These are phyloP conservation scores for Peromyscus leucopus DNA, from an alignment of 2,113 vertebrate genomes.

Conservation along the genomic window DNA sequence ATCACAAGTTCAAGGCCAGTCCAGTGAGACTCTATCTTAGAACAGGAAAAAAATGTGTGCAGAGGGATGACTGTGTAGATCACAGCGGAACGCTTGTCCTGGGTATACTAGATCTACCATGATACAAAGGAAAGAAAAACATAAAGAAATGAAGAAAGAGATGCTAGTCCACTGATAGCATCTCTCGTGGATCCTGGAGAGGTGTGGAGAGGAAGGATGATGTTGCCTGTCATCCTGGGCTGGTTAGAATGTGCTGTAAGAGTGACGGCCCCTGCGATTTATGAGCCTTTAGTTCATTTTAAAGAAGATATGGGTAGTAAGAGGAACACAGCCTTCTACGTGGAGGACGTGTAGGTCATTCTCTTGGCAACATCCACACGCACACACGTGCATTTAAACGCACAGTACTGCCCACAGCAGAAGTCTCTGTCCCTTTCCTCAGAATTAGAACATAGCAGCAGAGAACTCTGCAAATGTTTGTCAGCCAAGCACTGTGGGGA, in stretches of 20 bases:
- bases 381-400: neutral
- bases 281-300: slow-evolving; percentile 49
- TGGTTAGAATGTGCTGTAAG: neutral
- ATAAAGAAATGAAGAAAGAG: neutral
- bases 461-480: slow-evolving; percentile 76
- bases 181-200: neutral
- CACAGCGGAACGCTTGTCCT: neutral
- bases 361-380: neutral
- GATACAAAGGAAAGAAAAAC: neutral
- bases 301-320: slow-evolving; percentile 71
- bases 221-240: neutral
- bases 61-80: neutral
- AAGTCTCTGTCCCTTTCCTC: slow-evolving; percentile 61
- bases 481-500: slow-evolving; percentile 49
- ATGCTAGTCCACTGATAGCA: too few relatives aligned
- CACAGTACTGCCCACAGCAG: neutral
- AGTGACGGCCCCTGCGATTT: neutral
- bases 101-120: neutral
- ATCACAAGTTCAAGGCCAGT: neutral
- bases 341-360: neutral
- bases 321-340: neutral
- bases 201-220: fast-evolving
- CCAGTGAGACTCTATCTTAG: neutral
- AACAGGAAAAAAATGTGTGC: neutral
- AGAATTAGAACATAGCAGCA: slow-evolving; percentile 67